Conservation (phyloP, 2,113 vertebrate species). For the Macrotus californicus region DNA sequence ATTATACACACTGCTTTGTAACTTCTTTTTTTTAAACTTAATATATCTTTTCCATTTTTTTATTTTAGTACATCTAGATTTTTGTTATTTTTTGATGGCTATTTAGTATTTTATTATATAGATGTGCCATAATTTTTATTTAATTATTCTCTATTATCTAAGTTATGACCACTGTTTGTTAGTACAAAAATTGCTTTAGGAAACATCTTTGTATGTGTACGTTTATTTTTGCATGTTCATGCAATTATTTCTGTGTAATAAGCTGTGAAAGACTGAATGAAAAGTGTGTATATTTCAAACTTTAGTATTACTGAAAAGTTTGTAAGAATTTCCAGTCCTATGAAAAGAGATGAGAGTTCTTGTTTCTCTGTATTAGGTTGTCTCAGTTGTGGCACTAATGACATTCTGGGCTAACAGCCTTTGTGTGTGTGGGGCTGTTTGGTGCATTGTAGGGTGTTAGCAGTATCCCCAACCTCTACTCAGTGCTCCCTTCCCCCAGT, state of each 20-base stretch:
- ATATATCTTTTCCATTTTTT: not conserved
- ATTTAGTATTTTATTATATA: not conserved
- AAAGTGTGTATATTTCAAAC: not conserved
- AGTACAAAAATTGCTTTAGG: not conserved
- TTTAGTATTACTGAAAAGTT: not conserved
- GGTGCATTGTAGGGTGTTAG: not conserved
- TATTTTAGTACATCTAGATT: not conserved
- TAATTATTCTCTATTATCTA: not conserved
- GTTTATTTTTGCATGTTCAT: constrained; percentile 10
- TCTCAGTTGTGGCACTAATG: not conserved
- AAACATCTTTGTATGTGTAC: not conserved
- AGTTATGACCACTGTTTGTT: constrained; percentile 21
- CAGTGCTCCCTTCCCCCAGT: not conserved
- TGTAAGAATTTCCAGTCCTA: not conserved
- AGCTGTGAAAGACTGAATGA: not conserved
- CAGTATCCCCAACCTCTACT: not conserved
- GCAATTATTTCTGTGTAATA: not conserved
- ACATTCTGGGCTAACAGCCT: not conserved
- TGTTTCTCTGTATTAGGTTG: not conserved
- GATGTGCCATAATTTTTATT: not conserved
- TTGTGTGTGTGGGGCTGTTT: not conserved
- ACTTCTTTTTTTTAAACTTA: not conserved
- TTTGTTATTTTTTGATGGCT: not conserved
- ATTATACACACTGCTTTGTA: not conserved
- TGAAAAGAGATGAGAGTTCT: not conserved